Evolutionary conservation across 1,140 invertebrate species (phyloP), one percentile per base, ranked within the genome.

Genomic region (Scaptodrosophila lebanonensis): DNA sequence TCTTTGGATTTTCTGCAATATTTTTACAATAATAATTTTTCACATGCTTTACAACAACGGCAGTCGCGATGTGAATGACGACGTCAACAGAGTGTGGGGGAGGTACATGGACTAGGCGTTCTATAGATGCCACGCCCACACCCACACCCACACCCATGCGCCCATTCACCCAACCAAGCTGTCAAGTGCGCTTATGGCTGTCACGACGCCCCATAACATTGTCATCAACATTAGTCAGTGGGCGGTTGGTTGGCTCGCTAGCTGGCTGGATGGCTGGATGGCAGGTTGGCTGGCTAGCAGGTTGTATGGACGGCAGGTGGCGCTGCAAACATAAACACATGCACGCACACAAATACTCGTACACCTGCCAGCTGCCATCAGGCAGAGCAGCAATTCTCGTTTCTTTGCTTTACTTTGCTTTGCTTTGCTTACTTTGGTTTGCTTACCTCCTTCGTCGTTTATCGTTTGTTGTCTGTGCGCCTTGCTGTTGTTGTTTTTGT

Each of bases 151-250:
- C 17, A 20, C 9, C 3, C 35, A 8, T 8, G 0, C 7, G 1
- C 29, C 20, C 43, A 6, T 18, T 13, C 1, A 9, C 7, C 11
- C 11, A 7, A 1, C 3, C 8, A n/a, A 15, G 53, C 70, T 82
- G 70, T 77, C 73, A 73, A 82, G 75, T 82, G 70, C 66, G 75
- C 75, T 82, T 82, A 82, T 82, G 75, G 76, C 75, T 83, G 75
- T 82, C 76, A 75, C 75, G 75, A 82, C 75, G 76, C 75, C n/a
- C 75, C 75, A 82, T 82, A 82, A 82, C 75, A 82, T 82, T 82
- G 75, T 82, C 75, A 82, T 82, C 75, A 82, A 83, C 75, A 82
- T 82, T 82, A 83, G 75, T 44, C 40, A 29, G n/a, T 39, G 48
- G 39, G 29, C 35, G 6, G n/a, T 11, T 9, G 20, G 20, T 7